Evolutionary conservation across 2,113 vertebrate genomes (phyloP).

Genomic region (Sarotherodon lohbergeri): DNA sequence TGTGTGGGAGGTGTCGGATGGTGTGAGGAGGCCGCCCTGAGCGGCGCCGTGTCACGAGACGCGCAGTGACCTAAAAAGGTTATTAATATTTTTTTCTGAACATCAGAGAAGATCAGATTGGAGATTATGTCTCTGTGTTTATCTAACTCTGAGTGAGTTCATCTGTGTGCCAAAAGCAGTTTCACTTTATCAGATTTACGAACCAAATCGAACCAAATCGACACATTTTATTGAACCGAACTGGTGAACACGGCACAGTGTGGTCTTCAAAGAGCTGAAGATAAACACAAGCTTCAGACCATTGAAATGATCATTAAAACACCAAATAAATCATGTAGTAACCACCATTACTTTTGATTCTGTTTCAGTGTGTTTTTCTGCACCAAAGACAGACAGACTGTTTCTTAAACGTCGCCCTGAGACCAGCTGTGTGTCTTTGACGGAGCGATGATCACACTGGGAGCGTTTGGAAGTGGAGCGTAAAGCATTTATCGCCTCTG

Average conservation of each 20-base stretch:
- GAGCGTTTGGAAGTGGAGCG: not conserved
- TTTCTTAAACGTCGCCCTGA: rapidly evolving
- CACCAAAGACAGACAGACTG: rapidly evolving
- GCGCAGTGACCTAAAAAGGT: not conserved
- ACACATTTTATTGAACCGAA: rapidly evolving
- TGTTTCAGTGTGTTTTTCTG: not conserved
- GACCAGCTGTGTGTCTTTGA: not conserved
- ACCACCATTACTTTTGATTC: rapidly evolving
- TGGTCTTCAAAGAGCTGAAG: rapidly evolving
- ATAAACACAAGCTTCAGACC: not conserved
- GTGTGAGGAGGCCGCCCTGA: not conserved
- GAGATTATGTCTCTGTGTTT: not conserved
- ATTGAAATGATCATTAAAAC: not conserved
- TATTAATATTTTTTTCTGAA: not conserved
- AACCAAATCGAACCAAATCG: not conserved
- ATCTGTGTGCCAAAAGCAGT: not conserved
- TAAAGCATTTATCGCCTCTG: not conserved
- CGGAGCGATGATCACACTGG: not conserved
- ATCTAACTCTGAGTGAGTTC: not conserved
- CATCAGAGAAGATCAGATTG: not conserved
- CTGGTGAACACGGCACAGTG: not conserved
- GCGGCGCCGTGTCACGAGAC: not conserved
- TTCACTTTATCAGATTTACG: not conserved
- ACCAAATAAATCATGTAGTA: not conserved
- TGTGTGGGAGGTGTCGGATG: not conserved